These are phyloP conservation scores for Caenorhabditis briggsae DNA, from an alignment of 1,140 invertebrate species.

Conservation along the genomic window DNA sequence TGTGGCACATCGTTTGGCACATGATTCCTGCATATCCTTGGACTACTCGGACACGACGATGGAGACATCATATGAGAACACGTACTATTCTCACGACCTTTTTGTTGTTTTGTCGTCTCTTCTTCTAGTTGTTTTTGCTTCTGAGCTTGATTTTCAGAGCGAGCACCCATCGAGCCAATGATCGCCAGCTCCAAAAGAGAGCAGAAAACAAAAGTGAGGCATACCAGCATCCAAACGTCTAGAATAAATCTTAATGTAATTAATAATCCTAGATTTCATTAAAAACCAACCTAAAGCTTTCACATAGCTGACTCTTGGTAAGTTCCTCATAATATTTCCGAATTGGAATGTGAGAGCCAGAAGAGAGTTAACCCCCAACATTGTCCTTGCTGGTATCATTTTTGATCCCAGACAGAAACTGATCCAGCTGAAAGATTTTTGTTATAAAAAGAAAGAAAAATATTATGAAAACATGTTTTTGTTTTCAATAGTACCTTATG, in stretches of 20 bases:
- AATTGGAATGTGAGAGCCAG: conserved; percentile 73
- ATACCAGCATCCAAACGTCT: conserved; percentile 74
- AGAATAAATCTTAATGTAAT: background rate
- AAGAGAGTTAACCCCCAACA: conserved; percentile 70
- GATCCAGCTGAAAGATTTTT: conserved; percentile 70
- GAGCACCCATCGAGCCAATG: conserved; percentile 68
- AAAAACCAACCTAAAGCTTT: conserved; percentile 61
- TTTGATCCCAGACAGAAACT: conserved; percentile 69
- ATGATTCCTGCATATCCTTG: conserved; percentile 65
- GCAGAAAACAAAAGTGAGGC: conserved; percentile 71
- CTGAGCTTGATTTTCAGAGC: conserved; percentile 53
- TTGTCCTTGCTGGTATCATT: conserved; percentile 73
- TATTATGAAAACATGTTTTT: conserved; percentile 29
- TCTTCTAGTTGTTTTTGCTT: conserved; percentile 4
- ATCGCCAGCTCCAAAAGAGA: conserved; percentile 71
- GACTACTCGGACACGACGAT: conserved; percentile 59
- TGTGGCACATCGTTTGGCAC: conserved; percentile 59
- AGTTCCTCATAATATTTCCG: conserved; percentile 74
- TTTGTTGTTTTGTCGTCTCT: conserved; percentile 53
- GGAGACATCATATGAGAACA: conserved; percentile 53
- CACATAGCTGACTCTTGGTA: conserved; percentile 69
- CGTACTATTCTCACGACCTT: conserved; percentile 48
- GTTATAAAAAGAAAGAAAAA: background rate
- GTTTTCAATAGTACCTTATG: conserved; percentile 63
- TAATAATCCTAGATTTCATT: background rate